These are phyloP conservation scores for Sarcophaga rosellei DNA, from an alignment of 2,888 invertebrate genomes.

Conservation along the genomic window DNA sequence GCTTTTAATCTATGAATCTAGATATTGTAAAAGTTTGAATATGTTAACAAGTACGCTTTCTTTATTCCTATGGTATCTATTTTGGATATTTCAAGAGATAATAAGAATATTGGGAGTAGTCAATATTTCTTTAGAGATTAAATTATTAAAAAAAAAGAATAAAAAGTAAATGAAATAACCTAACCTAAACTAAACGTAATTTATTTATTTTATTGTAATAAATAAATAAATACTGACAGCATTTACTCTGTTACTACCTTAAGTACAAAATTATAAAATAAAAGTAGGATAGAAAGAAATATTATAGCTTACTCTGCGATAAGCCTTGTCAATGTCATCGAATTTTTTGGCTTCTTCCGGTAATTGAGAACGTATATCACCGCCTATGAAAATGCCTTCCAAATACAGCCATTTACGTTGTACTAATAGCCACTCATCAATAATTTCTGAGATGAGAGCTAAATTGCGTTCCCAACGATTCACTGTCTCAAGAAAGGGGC, in stretches of 20 bases:
- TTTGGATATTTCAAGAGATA: no score
- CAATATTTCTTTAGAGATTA: no score
- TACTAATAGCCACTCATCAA: constrained; percentile 93
- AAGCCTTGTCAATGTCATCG: constrained; percentile 92
- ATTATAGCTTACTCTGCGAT: constrained; percentile 84
- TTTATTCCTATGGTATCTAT: no score
- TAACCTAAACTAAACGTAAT: no score
- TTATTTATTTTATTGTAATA: no score
- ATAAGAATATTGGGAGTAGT: no score
- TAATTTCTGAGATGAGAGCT: constrained; percentile 90
- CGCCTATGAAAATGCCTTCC: constrained; percentile 95
- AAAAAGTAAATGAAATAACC: no score
- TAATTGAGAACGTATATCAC: constrained; percentile 92
- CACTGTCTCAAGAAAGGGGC: constrained; percentile 91
- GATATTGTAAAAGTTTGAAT: no score
- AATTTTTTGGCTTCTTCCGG: constrained; percentile 95
- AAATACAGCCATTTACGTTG: constrained; percentile 96
- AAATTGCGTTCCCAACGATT: constrained; percentile 93
- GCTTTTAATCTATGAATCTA: no score
- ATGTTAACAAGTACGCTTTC: no score
- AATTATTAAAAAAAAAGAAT: no score
- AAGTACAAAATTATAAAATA: not conserved
- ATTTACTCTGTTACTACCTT: not conserved
- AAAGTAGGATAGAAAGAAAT: not conserved
- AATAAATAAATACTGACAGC: no score